Base-by-base conservation (phyloP, 2,113 vertebrate genomes). In the Mus pahari region DNA sequence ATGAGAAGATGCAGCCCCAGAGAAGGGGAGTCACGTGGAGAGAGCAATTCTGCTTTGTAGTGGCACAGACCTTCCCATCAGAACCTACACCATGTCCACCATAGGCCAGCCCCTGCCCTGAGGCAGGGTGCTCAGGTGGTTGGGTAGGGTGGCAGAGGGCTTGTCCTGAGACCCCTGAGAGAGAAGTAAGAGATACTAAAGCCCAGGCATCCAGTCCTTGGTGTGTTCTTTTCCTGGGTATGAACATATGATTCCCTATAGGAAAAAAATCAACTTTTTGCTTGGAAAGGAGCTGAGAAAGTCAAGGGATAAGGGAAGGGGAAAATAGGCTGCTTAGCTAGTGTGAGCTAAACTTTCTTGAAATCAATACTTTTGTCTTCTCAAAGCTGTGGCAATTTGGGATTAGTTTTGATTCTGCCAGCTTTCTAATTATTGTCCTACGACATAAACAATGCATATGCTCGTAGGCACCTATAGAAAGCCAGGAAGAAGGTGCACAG, bases 1-100 rank as follows among this genome's bases (percentile, higher is more conserved):
- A 92, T 0, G 26, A 96, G 97, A 93, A 86, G 88, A 95, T 64
- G 42, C 53, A 74, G 81, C 45, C 88, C 53, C 53, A 74, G 96
- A 89, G 93, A 88, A 94, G 26, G 53, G 5, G 62, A 68, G 82
- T 96, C 95, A 83, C 0, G 0, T 48, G 87, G 92, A 84, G 17
- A 75, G 33, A 96, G 26, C 39, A 89, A 13, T 22, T 50, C 39
- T 33, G 73, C 58, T 91, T 90, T 82, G 82, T 7, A 0, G 28
- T 9, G 10, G 42, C 36, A 16, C 31, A 90, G 58, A 55, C 31
- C 81, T 91, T 68, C 81, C 10, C 3, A 22, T 13, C 82, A 78
- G 42, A 90, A 81, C 53, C 28, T 14, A 11, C 0, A 3, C 74
- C 26, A 0, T 5, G 75, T 53, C 92, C 33, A 31, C 62, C 33